These are phyloP conservation scores for Ceratosolen solmsi DNA, from an alignment of 1,140 invertebrate species.

Conservation along the genomic window DNA sequence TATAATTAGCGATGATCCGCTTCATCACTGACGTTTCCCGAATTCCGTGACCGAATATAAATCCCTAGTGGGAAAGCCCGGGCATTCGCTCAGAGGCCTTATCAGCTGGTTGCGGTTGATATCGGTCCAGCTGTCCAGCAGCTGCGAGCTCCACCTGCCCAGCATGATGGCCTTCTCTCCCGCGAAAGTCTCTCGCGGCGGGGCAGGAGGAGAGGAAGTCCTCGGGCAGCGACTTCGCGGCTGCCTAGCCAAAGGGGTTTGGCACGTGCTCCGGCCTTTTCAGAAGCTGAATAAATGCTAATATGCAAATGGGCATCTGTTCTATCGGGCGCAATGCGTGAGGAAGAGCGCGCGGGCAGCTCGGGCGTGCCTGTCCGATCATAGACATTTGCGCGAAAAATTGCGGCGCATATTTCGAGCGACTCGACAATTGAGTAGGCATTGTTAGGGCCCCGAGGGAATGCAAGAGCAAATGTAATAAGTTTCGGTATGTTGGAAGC, in stretches of 20 bases:
- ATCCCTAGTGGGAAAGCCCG: no score
- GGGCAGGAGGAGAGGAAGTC: not conserved
- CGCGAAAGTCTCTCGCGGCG: no score
- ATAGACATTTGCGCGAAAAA: not conserved
- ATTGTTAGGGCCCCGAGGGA: not conserved
- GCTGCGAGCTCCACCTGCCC: not conserved
- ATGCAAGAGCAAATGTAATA: not conserved
- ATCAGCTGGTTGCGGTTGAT: not conserved
- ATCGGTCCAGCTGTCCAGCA: slow-evolving; percentile 13
- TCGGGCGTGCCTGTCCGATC: not conserved
- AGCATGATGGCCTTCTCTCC: not conserved
- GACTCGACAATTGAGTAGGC: not conserved
- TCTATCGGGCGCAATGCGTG: not conserved
- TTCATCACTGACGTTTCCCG: no score
- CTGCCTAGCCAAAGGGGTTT: not conserved
- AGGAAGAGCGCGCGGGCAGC: not conserved
- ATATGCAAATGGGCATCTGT: slow-evolving; percentile 5
- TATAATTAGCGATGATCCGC: no score
- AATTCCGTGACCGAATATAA: no score
- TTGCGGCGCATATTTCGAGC: not conserved
- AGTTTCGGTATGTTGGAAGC: not conserved
- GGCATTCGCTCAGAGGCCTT: no score
- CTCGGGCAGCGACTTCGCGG: slow-evolving; percentile 3
- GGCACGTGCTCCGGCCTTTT: not conserved
- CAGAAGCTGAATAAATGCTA: slow-evolving; percentile 8